Evolutionary conservation across 2,113 vertebrate genomes (phyloP).

Genomic region (Stigmatopora argus): DNA sequence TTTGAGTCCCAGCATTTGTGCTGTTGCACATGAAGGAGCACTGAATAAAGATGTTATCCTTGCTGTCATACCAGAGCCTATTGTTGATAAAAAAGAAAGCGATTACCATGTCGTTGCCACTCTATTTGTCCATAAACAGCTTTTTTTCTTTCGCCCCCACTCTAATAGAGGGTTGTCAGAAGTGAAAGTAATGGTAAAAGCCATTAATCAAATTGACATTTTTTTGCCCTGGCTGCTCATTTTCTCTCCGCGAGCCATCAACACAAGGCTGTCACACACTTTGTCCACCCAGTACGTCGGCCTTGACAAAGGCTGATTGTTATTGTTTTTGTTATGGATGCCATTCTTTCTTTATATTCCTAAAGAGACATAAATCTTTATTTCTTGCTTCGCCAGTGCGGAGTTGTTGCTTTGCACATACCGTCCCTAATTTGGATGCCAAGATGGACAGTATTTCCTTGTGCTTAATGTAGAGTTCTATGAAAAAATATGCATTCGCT

Average conservation of each 20-base stretch:
- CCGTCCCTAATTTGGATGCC: too few species aligned
- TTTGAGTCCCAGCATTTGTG: background rate
- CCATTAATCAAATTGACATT: slow-evolving; percentile 37
- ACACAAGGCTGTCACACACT: slow-evolving; percentile 20
- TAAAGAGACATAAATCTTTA: slow-evolving; percentile 17
- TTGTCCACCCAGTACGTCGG: slow-evolving; percentile 19
- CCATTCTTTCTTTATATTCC: background rate
- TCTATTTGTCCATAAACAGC: background rate
- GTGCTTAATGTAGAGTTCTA: too few species aligned
- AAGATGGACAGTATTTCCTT: too few species aligned
- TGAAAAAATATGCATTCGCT: too few species aligned
- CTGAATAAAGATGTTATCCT: background rate
- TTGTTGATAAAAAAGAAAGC: background rate
- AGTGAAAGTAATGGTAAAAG: slow-evolving; percentile 14
- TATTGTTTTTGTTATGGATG: slow-evolving; percentile 16
- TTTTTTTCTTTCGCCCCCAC: background rate
- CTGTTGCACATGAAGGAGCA: background rate
- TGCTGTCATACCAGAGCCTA: background rate
- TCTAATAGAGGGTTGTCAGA: slow-evolving; percentile 25
- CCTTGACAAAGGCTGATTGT: slow-evolving; percentile 41
- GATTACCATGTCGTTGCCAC: background rate
- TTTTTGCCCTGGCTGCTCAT: slow-evolving; percentile 11
- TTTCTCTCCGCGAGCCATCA: slow-evolving; percentile 12
- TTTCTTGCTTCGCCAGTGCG: slow-evolving; percentile 12
- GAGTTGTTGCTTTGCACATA: too few species aligned